phyloP scores from a whole-genome alignment of 2,113 vertebrate species.

The Limanda limanda region DNA sequence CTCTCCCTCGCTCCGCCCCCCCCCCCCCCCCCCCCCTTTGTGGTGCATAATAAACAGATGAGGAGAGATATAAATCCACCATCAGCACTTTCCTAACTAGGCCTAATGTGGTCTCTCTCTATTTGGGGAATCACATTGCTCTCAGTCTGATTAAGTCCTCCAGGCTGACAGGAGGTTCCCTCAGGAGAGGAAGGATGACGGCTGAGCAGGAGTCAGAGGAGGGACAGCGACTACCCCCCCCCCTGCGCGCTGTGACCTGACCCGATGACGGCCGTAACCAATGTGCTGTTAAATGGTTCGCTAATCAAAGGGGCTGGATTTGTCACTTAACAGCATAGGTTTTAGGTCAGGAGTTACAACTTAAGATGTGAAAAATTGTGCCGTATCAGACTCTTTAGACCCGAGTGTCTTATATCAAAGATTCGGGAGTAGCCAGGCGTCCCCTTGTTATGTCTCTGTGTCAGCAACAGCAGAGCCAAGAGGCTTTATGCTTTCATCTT shows the following conservation, averaged over 20 bases:
- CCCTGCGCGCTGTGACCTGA: slow-evolving; percentile 1
- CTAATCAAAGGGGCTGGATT: slow-evolving; percentile 19
- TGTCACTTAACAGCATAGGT: slow-evolving; percentile 18
- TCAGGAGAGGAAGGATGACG: slow-evolving; percentile 23
- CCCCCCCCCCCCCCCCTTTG: slow-evolving; percentile 43
- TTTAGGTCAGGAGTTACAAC: slow-evolving; percentile 27
- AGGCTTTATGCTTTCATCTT: too few relatives aligned
- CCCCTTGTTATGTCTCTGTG: too few relatives aligned
- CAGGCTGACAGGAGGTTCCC: slow-evolving; percentile 43
- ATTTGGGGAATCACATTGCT: slow-evolving; percentile 63
- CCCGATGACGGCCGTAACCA: slow-evolving; percentile 29
- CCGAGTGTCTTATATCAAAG: not conserved
- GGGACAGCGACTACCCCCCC: slow-evolving; percentile 23
- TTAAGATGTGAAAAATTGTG: not conserved
- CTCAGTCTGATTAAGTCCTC: slow-evolving; percentile 61
- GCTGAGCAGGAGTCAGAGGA: slow-evolving; percentile 16
- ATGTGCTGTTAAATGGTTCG: slow-evolving; percentile 34
- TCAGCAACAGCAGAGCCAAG: too few relatives aligned
- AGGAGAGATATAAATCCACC: slow-evolving; percentile 61
- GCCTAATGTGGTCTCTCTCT: slow-evolving; percentile 61
- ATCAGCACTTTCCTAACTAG: slow-evolving; percentile 67
- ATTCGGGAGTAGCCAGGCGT: not conserved
- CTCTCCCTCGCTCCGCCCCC: slow-evolving; percentile 20
- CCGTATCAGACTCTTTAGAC: not conserved
- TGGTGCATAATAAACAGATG: slow-evolving; percentile 73